phyloP scores from a whole-genome alignment of 2,113 vertebrate genomes.

The Poeciliopsis turrubarensis region DNA sequence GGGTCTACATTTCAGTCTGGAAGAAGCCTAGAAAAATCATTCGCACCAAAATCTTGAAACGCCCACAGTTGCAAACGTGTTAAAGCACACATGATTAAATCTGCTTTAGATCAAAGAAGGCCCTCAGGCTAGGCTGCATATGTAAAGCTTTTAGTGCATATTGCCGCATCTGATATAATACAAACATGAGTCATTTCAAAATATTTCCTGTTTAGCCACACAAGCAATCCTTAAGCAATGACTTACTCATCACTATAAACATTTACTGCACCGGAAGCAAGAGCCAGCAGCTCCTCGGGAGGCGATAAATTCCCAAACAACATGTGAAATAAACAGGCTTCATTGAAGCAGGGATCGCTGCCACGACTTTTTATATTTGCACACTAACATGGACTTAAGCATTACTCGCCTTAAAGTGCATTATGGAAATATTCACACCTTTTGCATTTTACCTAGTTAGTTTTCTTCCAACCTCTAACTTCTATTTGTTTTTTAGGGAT shows the following conservation, averaged over 20 bases:
- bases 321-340: slow-evolving; percentile 56
- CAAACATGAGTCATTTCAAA: slow-evolving; percentile 57
- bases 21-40: neutral
- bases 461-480: neutral
- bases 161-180: slow-evolving; percentile 37
- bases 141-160: slow-evolving; percentile 30
- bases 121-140: slow-evolving; percentile 10
- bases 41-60: neutral
- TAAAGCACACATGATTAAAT: neutral
- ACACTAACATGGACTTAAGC: neutral
- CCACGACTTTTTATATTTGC: neutral
- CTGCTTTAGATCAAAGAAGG: neutral
- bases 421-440: neutral
- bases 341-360: slow-evolving; percentile 41
- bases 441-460: too few species aligned
- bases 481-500: too few species aligned
- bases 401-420: neutral
- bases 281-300: slow-evolving; percentile 54
- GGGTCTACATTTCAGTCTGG: neutral
- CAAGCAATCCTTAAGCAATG: slow-evolving; percentile 35
- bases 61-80: neutral
- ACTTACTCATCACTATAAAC: slow-evolving; percentile 72
- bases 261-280: slow-evolving; percentile 61
- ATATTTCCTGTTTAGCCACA: slow-evolving; percentile 57
- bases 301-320: slow-evolving; percentile 59